Conservation (phyloP, 2,113 vertebrate genomes). For the Sceloporus undulatus region DNA sequence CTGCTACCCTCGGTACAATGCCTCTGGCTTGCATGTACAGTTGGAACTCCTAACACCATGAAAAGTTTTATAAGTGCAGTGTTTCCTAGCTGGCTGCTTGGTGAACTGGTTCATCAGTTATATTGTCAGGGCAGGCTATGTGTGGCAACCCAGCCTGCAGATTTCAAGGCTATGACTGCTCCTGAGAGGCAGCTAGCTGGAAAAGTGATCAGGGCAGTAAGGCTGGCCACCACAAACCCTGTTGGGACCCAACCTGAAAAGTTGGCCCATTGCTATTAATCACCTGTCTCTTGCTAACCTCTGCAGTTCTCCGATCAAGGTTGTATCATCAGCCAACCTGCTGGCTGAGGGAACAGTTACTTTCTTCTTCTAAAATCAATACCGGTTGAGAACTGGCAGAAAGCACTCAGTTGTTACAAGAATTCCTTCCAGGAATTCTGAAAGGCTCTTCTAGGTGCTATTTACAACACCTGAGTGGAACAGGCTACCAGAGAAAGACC, state of each 20-base stretch:
- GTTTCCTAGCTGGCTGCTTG: neutral
- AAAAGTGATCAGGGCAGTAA: constrained; percentile 16
- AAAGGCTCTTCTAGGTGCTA: neutral
- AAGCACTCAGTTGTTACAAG: neutral
- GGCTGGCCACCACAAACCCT: neutral
- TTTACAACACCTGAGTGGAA: neutral
- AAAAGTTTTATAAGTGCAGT: neutral
- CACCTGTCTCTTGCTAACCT: neutral
- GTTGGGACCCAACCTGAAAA: constrained; percentile 2
- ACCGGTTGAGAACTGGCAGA: neutral
- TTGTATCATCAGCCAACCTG: constrained; percentile 3
- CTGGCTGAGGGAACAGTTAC: neutral
- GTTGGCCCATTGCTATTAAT: constrained; percentile 4
- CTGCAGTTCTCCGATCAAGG: neutral
- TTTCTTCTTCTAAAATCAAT: neutral
- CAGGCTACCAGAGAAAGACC: neutral
- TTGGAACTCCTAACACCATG: neutral
- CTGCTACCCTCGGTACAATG: neutral
- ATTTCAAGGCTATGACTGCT: neutral
- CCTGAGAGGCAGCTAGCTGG: neutral
- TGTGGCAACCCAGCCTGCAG: neutral
- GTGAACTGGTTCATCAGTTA: constrained; percentile 14
- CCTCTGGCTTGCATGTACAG: neutral
- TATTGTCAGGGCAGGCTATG: neutral
- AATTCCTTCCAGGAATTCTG: neutral